These are phyloP conservation scores for Calephelis nemesis DNA, from an alignment of 1,140 invertebrate species.

Conservation along the genomic window DNA sequence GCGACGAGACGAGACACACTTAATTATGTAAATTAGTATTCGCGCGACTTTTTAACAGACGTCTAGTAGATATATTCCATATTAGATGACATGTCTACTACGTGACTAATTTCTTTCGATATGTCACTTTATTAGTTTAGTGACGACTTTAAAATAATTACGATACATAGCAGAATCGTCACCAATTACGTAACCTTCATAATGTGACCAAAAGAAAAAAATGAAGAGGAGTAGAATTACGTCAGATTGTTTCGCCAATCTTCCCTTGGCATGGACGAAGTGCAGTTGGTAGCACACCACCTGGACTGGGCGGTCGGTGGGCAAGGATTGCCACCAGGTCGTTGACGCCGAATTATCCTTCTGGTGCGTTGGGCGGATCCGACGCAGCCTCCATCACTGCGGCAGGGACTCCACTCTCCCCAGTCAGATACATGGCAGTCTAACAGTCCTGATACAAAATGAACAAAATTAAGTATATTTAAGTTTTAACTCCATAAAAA, in stretches of 20 bases:
- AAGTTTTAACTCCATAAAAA: too few relatives aligned
- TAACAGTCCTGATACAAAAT: slow-evolving; percentile 60
- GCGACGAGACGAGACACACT: too few relatives aligned
- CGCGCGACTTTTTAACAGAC: too few relatives aligned
- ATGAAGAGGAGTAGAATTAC: slow-evolving; percentile 39
- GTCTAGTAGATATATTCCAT: too few relatives aligned
- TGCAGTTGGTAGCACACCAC: slow-evolving; percentile 88
- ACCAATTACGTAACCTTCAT: too few relatives aligned
- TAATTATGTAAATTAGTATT: too few relatives aligned
- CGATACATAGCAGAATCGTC: too few relatives aligned
- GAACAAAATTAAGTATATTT: slow-evolving; percentile 19
- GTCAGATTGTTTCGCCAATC: slow-evolving; percentile 71
- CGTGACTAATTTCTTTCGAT: too few relatives aligned
- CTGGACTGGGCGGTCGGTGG: slow-evolving; percentile 90
- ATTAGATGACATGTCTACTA: too few relatives aligned
- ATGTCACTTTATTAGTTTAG: not conserved
- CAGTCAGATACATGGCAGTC: slow-evolving; percentile 93
- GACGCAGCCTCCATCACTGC: slow-evolving; percentile 89
- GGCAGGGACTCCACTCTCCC: slow-evolving; percentile 92
- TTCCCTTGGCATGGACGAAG: slow-evolving; percentile 40
- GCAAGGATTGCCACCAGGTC: slow-evolving; percentile 87
- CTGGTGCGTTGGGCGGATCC: slow-evolving; percentile 90
- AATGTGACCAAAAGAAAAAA: not conserved
- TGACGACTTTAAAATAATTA: not conserved
- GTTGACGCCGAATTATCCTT: slow-evolving; percentile 86